These are phyloP conservation scores for Pocota personata DNA, from an alignment of 2,888 invertebrate species.

Conservation along the genomic window DNA sequence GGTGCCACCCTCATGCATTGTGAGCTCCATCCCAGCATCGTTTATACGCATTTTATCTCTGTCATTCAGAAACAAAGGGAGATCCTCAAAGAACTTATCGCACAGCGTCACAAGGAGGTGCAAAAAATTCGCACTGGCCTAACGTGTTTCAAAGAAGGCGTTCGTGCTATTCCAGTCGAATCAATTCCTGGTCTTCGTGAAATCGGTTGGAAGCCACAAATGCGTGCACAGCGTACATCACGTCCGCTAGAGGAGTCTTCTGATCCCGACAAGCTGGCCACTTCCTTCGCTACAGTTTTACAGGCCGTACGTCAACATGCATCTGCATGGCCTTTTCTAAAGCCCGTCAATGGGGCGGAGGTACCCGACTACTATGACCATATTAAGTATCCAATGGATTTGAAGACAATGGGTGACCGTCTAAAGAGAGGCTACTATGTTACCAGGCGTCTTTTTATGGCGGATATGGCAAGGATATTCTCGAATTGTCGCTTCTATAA, in stretches of 20 bases:
- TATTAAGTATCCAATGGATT: constrained; percentile 98
- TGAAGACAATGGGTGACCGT: constrained; percentile 79
- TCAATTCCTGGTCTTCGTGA: constrained; percentile 92
- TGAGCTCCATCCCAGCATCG: constrained; percentile 93
- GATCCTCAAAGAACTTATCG: constrained; percentile 87
- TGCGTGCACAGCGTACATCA: constrained; percentile 82
- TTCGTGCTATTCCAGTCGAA: constrained; percentile 91
- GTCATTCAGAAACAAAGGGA: constrained; percentile 94
- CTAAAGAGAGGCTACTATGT: constrained; percentile 87
- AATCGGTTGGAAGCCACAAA: constrained; percentile 89
- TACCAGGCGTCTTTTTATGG: constrained; percentile 92
- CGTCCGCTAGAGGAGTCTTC: constrained; percentile 86
- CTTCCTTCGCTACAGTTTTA: constrained; percentile 85
- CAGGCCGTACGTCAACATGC: constrained; percentile 88
- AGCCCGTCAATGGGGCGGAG: constrained; percentile 93
- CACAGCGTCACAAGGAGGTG: constrained; percentile 92
- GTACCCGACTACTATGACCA: constrained; percentile 97
- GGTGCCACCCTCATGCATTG: constrained; percentile 98
- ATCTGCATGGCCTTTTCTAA: constrained; percentile 95
- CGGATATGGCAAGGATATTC: constrained; percentile 96
- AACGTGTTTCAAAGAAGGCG: constrained; percentile 93
- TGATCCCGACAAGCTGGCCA: constrained; percentile 86
- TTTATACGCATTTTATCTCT: constrained; percentile 94
- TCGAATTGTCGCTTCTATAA: constrained; percentile 97
- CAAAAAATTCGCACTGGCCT: constrained; percentile 91